These are phyloP conservation scores for Caenorhabditis remanei DNA, from an alignment of 1,140 invertebrate species.

Conservation along the genomic window DNA sequence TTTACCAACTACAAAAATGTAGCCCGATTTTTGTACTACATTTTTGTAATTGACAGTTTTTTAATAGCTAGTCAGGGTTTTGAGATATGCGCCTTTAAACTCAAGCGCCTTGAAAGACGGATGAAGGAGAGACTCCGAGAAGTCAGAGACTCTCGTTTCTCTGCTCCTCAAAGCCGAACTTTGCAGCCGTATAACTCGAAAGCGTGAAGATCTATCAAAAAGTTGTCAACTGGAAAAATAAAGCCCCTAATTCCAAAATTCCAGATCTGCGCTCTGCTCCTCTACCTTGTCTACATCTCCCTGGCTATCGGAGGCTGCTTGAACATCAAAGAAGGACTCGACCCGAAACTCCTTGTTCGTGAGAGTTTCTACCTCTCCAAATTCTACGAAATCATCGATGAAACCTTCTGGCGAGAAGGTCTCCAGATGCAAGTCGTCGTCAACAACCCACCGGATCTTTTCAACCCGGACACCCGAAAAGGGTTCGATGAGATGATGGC, in stretches of 20 bases:
- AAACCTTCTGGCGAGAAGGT: conserved; percentile 80
- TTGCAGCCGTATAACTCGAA: too few species aligned
- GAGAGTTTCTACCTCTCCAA: conserved; percentile 75
- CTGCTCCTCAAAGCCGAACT: too few species aligned
- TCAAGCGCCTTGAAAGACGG: too few species aligned
- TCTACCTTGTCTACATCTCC: conserved; percentile 86
- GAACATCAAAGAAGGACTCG: conserved; percentile 83
- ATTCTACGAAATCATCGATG: conserved; percentile 77
- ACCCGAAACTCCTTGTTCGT: conserved; percentile 70
- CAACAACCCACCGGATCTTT: conserved; percentile 76
- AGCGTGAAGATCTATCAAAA: too few species aligned
- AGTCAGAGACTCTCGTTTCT: too few species aligned
- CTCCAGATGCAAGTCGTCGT: conserved; percentile 78
- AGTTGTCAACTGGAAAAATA: neutral
- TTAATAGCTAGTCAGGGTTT: too few species aligned
- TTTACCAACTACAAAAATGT: too few species aligned
- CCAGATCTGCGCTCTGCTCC: conserved; percentile 83
- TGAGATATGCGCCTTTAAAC: too few species aligned
- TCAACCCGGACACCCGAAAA: conserved; percentile 62
- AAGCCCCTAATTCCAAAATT: neutral
- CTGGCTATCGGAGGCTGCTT: conserved; percentile 90
- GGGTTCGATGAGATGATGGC: conserved; percentile 69
- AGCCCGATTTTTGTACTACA: too few species aligned
- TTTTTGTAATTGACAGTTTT: too few species aligned
- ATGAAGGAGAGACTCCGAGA: too few species aligned